Evolutionary conservation across 2,113 vertebrate genomes (phyloP).

Genomic region (Gopherus flavomarginatus): DNA sequence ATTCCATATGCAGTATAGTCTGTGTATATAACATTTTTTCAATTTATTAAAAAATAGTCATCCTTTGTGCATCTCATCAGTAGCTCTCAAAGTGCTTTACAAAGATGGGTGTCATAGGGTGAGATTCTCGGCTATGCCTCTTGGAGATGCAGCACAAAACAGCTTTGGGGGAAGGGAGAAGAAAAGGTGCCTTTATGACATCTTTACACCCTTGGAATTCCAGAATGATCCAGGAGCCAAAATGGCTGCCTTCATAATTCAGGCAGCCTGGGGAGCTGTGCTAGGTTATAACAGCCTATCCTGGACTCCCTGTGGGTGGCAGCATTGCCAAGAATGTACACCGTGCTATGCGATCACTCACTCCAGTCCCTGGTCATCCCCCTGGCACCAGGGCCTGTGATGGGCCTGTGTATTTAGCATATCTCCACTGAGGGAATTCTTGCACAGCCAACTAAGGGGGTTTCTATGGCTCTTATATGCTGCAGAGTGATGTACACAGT

Average conservation of each 20-base stretch:
- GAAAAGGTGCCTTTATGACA: neutral
- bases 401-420: rapidly evolving
- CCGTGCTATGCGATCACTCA: neutral
- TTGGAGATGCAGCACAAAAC: neutral
- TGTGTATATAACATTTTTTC: neutral
- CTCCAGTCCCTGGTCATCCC: neutral
- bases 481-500: neutral
- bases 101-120: neutral
- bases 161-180: neutral
- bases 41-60: neutral
- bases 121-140: neutral
- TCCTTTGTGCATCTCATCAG: neutral
- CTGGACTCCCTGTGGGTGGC: neutral
- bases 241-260: neutral
- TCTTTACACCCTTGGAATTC: neutral
- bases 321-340: neutral
- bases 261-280: neutral
- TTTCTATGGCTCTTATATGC: neutral
- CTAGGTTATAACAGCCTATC: neutral
- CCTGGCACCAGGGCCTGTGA: neutral
- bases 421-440: neutral
- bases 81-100: neutral
- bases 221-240: neutral
- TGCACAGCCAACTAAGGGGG: neutral
- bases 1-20: neutral